Evolutionary conservation across 2,113 vertebrate genomes (phyloP), one percentile per base, ranked within the genome.

Genomic region (Salvator merianae): DNA sequence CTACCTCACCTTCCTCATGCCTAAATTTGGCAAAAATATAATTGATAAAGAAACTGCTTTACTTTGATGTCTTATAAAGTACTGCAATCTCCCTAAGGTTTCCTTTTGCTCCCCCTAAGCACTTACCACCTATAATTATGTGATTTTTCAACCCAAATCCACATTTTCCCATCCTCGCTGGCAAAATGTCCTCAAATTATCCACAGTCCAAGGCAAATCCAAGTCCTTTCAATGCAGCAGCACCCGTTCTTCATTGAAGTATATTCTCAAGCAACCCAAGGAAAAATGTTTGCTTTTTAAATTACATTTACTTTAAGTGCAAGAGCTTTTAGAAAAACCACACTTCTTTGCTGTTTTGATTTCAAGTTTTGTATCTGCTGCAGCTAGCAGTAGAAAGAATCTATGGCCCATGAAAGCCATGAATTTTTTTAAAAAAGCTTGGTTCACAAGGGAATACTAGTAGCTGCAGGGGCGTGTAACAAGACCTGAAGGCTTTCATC

Each of bases 261-360:
- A n/a, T 84, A 79, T 77, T 87, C 86, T 92, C 86, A 53, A 70
- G 77, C 85, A 94, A 89, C 63, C 83, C 88, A 74, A 66, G 74
- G 86, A 75, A 86, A 70, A 28, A 13, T 43, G 82, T 85, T 79
- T 81, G 55, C 53, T 79, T 65, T 85, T 85, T 85, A 86, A 91
- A 92, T 59, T 74, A 34, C 38, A 84, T 7, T 84, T 68, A 55
- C 68, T 75, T 91, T 87, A 93, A 68, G 43, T 89, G 83, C 66
- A 69, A 88, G 90, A 86, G 22, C 32, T 68, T 65, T 38, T 68
- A 89, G 81, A 84, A 84, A 90, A 92, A 74, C 40, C 65, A 72
- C 34, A 16, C 26, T 36, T 2, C 78, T 70, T 89, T 70, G 14
- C 20, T 30, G 5, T 30, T 72, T 86, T 84, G n/a, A 16, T 90